Evolutionary conservation across 1,140 invertebrate genomes (phyloP), one percentile per base, ranked within the genome.

Genomic region (Diprion similis): DNA sequence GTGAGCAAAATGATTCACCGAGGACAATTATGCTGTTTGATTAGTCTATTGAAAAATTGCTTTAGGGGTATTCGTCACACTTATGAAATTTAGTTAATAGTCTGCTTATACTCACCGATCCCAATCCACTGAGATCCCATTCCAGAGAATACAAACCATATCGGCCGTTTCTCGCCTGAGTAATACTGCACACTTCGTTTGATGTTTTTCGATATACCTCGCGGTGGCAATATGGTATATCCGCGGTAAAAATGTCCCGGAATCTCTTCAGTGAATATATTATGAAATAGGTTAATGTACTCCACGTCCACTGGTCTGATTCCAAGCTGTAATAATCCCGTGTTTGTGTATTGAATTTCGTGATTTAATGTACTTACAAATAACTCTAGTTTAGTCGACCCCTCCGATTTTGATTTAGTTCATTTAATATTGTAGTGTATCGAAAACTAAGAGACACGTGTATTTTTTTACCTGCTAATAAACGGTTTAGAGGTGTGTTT

Each of bases 41-140:
- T 46, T 87, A 77, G 64, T 82, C 82, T 81, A 93, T 92, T 10
- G 85, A 75, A 48, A 88, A 84, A 45, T 93, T 37, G 84, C 75
- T 85, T 2, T 24, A 1, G 6, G 24, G 1, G 1, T 24, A 24
- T 24, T 24, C 6, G 92, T 88, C 78, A 93, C 83, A n/a, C 89
- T 45, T 74, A 15, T 15, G 1, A 10, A 46, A 37, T 18, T 15
- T 24, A 24, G 24, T 3, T 6, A 24, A 6, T 24, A 6, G 24
- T 24, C 24, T 24, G 24, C 6, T 24, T 6, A 17, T 18, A 77
- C 76, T 8, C 78, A 70, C 89, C 92, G 92, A 93, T 94, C 74
- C 89, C 90, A 77, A 84, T 81, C 91, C 92, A 94, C 80, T 94
- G 92, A 19, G 89, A 89, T 4, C 92, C 92, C 91, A 93, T 92